Base-by-base conservation (phyloP, 2,797 vertebrate genomes). In the Microctenopoma steveboyesi region DNA sequence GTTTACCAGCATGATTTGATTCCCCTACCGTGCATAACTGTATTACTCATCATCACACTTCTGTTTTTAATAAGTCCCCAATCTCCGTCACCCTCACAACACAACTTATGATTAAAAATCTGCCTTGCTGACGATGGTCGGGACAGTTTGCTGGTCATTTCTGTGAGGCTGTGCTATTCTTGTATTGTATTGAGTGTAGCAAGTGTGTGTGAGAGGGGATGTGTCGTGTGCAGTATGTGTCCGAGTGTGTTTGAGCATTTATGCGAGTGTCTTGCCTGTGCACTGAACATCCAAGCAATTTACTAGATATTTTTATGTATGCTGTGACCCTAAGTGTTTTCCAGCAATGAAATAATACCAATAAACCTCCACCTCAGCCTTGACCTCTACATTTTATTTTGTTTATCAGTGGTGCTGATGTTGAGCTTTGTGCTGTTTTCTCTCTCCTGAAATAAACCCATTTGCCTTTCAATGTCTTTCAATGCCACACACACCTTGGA, bases 401-500 rank as follows among this genome's bases (percentile, higher is more conserved):
- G 28, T 14, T 60, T 33, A 60, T 78, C 25, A 51, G 37, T 3
- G 9, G 15, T 52, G 57, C 55, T 62, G 58, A 55, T 60, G 64
- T 27, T 58, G 22, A 67, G 27, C 70, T 59, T 75, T 22, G 2
- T 52, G 7, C 15, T 35, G 11, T 62, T 50, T 76, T 47, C 54
- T 42, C 10, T 69, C 52, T 50, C 45, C 43, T 53, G 16, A 51
- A 76, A 64, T 78, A 59, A 76, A 64, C 47, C 33, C 37, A 56
- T 78, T 40, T 63, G 45, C 59, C 59, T 74, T 59, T 57, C 43
- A 37, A 7, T 56, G 12, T 58, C 47, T 74, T 39, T 39, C 9
- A 9, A 54, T 73, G 88, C 96, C 96, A 74, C 88, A 96, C 96
- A 95, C 94, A 97, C 96, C 95, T 96, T 97, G 96, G 89, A 97